phyloP scores from a whole-genome alignment of 2,888 invertebrate species.

The Drosophila anomalata region DNA sequence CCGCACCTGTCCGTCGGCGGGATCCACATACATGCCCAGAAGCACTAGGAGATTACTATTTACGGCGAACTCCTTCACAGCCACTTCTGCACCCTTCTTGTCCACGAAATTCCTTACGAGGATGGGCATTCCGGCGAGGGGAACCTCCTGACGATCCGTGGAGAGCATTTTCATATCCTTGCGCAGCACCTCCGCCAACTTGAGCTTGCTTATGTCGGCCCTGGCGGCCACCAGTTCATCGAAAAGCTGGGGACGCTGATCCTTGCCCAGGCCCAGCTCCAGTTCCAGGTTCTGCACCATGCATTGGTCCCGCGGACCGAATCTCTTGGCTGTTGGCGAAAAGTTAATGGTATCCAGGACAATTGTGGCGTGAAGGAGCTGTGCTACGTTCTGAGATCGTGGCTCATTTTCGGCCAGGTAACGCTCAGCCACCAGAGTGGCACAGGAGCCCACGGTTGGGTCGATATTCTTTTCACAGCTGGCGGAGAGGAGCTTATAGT shows the following conservation, averaged over 20 bases:
- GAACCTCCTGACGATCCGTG: conserved; percentile 85
- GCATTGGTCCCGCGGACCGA: conserved; percentile 87
- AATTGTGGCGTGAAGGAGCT: conserved; percentile 86
- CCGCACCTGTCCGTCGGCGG: conserved; percentile 80
- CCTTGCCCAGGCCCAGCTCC: conserved; percentile 84
- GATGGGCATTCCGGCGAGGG: conserved; percentile 85
- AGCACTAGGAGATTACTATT: conserved; percentile 85
- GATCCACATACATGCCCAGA: conserved; percentile 86
- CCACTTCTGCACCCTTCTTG: conserved; percentile 82
- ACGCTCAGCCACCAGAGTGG: conserved; percentile 88
- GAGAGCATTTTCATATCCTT: conserved; percentile 90
- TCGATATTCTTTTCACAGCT: conserved; percentile 69
- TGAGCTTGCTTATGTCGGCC: conserved; percentile 87
- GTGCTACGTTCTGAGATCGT: conserved; percentile 36
- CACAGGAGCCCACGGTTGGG: conserved; percentile 90
- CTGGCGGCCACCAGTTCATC: conserved; percentile 87
- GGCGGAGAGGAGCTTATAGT: conserved; percentile 76
- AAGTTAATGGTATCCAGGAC: conserved; percentile 92
- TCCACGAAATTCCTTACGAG: conserved; percentile 75
- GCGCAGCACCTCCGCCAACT: conserved; percentile 87
- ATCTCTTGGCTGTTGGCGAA: conserved; percentile 87
- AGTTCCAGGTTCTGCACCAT: conserved; percentile 86
- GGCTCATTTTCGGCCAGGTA: conserved; percentile 83
- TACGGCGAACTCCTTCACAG: conserved; percentile 85
- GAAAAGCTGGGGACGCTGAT: conserved; percentile 83